A percentile compares a stretch with the other conserved stretches of the same genome.
Evolutionary conservation across 2,797 vertebrate genomes (phyloP).

Genomic region (Tangara arthus): DNA sequence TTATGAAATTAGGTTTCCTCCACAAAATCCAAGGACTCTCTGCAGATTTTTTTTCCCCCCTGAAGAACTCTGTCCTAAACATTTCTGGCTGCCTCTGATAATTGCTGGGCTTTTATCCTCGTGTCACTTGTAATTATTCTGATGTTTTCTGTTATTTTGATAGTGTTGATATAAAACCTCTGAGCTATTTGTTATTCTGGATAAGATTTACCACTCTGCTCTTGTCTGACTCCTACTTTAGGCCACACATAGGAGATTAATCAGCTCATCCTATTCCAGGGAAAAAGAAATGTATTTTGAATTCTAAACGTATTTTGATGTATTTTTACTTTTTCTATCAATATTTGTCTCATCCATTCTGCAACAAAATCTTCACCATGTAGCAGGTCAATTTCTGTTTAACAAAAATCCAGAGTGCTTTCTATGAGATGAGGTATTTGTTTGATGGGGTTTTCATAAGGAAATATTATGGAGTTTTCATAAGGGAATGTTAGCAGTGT

Average conservation of each 20-base stretch:
- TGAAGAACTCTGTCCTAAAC: background rate
- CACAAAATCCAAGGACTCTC: background rate
- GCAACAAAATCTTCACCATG: background rate
- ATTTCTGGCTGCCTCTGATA: background rate
- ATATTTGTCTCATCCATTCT: background rate
- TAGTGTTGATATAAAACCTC: background rate
- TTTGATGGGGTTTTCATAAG: background rate
- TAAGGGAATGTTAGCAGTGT: background rate
- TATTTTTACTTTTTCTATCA: background rate
- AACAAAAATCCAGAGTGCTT: background rate
- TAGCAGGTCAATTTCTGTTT: background rate
- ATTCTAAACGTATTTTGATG: background rate
- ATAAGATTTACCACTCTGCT: background rate
- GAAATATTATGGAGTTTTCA: background rate
- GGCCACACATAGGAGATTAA: background rate
- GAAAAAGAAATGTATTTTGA: background rate
- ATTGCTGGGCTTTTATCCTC: background rate
- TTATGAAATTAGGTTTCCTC: background rate
- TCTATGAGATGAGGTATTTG: background rate
- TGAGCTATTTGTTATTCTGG: background rate
- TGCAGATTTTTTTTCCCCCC: background rate
- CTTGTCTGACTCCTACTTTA: background rate
- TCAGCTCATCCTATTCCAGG: background rate
- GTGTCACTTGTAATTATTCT: background rate
- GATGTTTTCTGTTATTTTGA: background rate